These are phyloP conservation scores for Puma concolor DNA, from an alignment of 2,113 vertebrate species.

Conservation along the genomic window DNA sequence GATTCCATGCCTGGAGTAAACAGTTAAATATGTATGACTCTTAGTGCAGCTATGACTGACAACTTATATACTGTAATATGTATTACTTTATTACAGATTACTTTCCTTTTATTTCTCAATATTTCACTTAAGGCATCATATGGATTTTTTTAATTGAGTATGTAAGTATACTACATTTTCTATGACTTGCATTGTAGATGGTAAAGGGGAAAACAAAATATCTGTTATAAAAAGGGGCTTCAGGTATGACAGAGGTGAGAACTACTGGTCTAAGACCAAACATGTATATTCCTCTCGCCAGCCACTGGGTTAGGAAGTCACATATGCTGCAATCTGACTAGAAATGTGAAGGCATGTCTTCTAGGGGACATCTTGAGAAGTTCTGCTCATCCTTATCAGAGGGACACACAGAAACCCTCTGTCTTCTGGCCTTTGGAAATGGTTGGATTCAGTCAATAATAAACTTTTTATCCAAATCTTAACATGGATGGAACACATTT, in stretches of 20 bases:
- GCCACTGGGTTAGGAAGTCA: not conserved
- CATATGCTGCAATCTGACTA: not conserved
- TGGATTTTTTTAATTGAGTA: not conserved
- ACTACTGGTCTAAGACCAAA: not conserved
- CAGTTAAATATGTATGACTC: not conserved
- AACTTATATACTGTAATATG: not conserved
- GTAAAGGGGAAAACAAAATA: not conserved
- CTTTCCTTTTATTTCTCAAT: not conserved
- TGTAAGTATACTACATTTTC: not conserved
- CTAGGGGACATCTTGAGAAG: not conserved
- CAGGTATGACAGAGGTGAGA: not conserved
- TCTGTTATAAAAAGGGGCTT: not conserved
- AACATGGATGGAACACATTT: not conserved
- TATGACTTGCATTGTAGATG: not conserved
- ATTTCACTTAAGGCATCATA: not conserved
- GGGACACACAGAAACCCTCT: not conserved
- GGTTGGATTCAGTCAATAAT: not conserved
- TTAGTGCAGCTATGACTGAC: not conserved
- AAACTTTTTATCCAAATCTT: slow-evolving; percentile 41
- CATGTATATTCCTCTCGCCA: not conserved
- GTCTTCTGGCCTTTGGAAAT: not conserved
- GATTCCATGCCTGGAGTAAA: not conserved
- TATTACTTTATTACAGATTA: not conserved
- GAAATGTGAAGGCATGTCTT: not conserved
- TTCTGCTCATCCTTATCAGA: not conserved